Evolutionary conservation across 2,888 invertebrate genomes (phyloP).

Genomic region (Pyrocoelia pectoralis): DNA sequence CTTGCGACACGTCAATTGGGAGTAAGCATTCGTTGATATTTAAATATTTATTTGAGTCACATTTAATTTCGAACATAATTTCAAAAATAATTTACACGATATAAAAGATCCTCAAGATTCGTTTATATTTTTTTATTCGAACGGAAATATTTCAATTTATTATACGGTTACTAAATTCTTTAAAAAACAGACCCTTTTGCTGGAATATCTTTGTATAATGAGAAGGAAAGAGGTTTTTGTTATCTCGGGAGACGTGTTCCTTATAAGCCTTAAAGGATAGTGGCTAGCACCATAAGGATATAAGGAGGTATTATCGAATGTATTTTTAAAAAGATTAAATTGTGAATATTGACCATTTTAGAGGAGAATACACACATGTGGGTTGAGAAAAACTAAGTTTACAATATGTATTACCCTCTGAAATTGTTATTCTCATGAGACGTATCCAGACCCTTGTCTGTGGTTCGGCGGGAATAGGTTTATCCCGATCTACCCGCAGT

Average conservation of each 20-base stretch:
- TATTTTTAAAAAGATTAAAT: constrained; percentile 1
- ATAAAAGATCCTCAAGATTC: too few relatives aligned
- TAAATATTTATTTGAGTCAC: constrained; percentile 27
- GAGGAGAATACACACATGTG: constrained; percentile 10
- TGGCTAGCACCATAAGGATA: neutral
- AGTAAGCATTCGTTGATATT: constrained; percentile 15
- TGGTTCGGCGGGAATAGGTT: constrained; percentile 34
- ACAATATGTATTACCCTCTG: constrained; percentile 38
- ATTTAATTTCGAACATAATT: neutral
- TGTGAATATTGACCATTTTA: neutral
- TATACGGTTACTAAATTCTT: neutral
- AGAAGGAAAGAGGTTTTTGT: neutral
- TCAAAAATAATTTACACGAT: neutral
- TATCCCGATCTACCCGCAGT: constrained; percentile 34
- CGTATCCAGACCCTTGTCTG: constrained; percentile 38
- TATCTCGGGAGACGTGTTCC: neutral
- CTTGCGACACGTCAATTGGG: constrained; percentile 32
- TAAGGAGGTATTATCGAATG: neutral
- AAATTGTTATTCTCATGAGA: constrained; percentile 34
- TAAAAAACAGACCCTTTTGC: neutral
- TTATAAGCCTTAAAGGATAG: too few relatives aligned
- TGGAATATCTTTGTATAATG: neutral
- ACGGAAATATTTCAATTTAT: neutral
- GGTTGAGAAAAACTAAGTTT: constrained; percentile 32
- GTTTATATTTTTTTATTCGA: too few relatives aligned